Conservation (phyloP, 2,888 invertebrate genomes). For the Lasioglossum pauxillum region DNA sequence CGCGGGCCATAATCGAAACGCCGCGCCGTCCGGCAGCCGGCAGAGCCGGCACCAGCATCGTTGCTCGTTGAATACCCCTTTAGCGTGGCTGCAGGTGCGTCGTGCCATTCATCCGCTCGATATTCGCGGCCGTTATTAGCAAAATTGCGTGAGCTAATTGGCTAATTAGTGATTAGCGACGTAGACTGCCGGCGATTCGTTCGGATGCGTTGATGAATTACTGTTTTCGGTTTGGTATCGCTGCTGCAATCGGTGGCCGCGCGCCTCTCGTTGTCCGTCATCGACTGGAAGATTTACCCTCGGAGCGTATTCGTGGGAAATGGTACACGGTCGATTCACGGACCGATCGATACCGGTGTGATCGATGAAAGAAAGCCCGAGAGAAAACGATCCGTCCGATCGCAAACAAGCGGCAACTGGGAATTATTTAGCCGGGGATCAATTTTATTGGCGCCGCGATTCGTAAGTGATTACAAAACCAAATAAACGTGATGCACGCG, state of each 20-base stretch:
- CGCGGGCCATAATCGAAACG: constrained; percentile 74
- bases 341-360: neutral
- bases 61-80: constrained; percentile 59
- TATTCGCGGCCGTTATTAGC: constrained; percentile 74
- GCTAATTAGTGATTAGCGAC: constrained; percentile 81
- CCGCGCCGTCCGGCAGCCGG: constrained; percentile 27
- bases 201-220: constrained; percentile 76
- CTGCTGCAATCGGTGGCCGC: constrained; percentile 46
- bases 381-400: neutral
- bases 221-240: constrained; percentile 70
- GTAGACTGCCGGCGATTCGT: constrained; percentile 66
- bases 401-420: neutral
- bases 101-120: constrained; percentile 72
- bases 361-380: neutral
- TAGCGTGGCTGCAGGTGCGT: constrained; percentile 76
- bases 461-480: constrained; percentile 47
- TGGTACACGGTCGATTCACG: neutral
- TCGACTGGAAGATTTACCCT: constrained; percentile 22
- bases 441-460: constrained; percentile 38
- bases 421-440: constrained; percentile 19
- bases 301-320: constrained; percentile 12
- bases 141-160: constrained; percentile 81
- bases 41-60: constrained; percentile 46
- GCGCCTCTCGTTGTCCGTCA: constrained; percentile 17
- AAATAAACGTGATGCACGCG: constrained; percentile 38